Evolutionary conservation across 64 coral and sea anemone genomes (phyloP).

Genomic region (Exaiptasia diaphana): DNA sequence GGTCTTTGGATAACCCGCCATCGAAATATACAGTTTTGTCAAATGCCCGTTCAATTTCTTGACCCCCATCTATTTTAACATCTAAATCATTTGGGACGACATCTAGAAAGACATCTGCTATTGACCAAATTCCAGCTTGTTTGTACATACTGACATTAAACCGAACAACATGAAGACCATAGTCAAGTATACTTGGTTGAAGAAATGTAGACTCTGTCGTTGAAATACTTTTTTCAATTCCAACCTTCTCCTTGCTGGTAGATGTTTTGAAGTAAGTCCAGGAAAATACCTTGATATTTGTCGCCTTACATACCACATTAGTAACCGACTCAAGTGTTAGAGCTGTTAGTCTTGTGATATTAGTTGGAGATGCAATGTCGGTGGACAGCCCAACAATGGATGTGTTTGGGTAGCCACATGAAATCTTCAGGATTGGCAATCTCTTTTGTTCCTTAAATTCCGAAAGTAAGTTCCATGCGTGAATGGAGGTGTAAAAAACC

Average conservation of each 20-base stretch:
- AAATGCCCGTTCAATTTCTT: neutral
- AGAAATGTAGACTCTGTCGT: neutral
- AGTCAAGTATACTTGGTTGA: neutral
- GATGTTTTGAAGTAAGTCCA: neutral
- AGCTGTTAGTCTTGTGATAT: neutral
- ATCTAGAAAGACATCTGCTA: neutral
- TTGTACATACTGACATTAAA: constrained; percentile 13
- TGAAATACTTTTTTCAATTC: neutral
- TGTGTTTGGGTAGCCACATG: constrained; percentile 21
- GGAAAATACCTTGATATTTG: neutral
- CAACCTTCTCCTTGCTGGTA: neutral
- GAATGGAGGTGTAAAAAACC: neutral
- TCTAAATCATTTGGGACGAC: neutral
- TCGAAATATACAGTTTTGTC: neutral
- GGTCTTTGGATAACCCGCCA: neutral
- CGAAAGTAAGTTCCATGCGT: constrained; percentile 13
- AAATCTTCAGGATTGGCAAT: neutral
- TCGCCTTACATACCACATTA: constrained; percentile 2
- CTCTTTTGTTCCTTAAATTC: neutral
- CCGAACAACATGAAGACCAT: neutral
- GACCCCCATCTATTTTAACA: constrained; percentile 9
- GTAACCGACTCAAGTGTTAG: neutral
- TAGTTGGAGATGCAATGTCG: neutral
- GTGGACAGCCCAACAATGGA: neutral
- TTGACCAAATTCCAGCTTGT: constrained; percentile 2